These are phyloP conservation scores for Potamarius usumacintae DNA, from an alignment of 2,113 vertebrate species.

Conservation along the genomic window DNA sequence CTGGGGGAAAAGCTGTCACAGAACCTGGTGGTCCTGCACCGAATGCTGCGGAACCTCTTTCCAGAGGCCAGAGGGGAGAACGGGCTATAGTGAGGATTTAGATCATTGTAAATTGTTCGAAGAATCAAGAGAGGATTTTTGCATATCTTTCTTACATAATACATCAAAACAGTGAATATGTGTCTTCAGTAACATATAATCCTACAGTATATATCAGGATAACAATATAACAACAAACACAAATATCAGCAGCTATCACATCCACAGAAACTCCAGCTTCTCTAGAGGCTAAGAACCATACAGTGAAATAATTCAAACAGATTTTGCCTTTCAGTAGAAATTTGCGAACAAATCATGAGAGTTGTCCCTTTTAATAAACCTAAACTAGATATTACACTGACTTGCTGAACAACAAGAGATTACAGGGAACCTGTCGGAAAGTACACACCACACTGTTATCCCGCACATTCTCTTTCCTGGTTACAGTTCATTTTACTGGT, in stretches of 20 bases:
- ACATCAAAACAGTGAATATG: no score
- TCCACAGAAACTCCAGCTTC: background rate
- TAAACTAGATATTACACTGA: background rate
- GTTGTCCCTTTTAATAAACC: background rate
- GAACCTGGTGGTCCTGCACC: no score
- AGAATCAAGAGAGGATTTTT: no score
- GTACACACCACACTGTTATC: background rate
- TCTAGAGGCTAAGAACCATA: background rate
- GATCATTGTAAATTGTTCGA: no score
- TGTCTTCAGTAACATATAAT: no score
- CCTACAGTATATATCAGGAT: no score
- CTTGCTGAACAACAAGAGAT: background rate
- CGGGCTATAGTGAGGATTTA: no score
- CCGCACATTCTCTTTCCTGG: background rate
- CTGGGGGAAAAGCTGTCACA: no score
- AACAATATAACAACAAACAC: background rate
- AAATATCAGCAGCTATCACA: background rate
- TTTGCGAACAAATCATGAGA: background rate
- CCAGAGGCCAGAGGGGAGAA: no score
- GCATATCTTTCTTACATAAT: background rate
- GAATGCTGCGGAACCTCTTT: no score
- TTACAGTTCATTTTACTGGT: background rate
- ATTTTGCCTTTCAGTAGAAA: background rate
- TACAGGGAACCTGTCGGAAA: background rate
- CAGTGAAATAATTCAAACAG: background rate